phyloP scores from a whole-genome alignment of 2,888 invertebrate species.

The Coelogynopora nodosa region DNA sequence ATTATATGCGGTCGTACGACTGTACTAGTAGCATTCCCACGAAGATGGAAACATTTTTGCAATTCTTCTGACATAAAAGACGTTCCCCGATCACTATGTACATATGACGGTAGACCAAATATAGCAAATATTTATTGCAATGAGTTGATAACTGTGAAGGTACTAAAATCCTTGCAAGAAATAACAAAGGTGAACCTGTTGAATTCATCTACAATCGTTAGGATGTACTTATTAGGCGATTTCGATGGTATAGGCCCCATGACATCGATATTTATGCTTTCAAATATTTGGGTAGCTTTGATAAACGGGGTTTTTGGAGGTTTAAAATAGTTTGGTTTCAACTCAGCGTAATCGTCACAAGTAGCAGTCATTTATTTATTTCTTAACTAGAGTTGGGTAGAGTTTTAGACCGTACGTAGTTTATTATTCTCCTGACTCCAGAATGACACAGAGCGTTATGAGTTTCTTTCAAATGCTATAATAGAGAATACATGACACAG shows the following conservation, averaged over 20 bases:
- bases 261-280: constrained; percentile 49
- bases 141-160: constrained; percentile 45
- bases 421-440: constrained; percentile 23
- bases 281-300: constrained; percentile 49
- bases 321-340: constrained; percentile 43
- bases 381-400: constrained; percentile 40
- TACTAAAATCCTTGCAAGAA: constrained; percentile 47
- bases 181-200: constrained; percentile 50
- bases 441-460: constrained; percentile 45
- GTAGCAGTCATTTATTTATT: background rate
- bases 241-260: constrained; percentile 49
- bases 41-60: constrained; percentile 38
- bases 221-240: constrained; percentile 47
- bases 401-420: constrained; percentile 43
- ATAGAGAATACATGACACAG: background rate
- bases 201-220: constrained; percentile 49
- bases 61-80: constrained; percentile 49
- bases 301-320: constrained; percentile 41
- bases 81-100: constrained; percentile 48
- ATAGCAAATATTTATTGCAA: constrained; percentile 48
- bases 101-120: constrained; percentile 47
- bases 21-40: constrained; percentile 47
- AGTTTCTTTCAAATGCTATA: constrained; percentile 16
- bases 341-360: constrained; percentile 41
- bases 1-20: constrained; percentile 47